These are phyloP conservation scores for Rhagonycha lutea DNA, from an alignment of 2,888 invertebrate species.

Conservation along the genomic window DNA sequence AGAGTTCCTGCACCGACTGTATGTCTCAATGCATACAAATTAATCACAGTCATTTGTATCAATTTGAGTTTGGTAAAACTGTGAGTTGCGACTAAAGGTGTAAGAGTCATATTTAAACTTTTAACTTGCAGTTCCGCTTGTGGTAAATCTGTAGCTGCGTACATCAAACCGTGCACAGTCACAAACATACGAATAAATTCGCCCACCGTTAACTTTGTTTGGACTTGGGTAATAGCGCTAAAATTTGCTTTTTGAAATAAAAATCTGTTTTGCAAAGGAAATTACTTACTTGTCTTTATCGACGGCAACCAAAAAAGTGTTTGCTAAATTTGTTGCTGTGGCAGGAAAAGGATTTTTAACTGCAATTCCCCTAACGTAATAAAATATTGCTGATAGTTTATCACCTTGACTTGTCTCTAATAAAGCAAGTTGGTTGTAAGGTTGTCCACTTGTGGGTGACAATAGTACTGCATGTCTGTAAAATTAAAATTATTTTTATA, in stretches of 20 bases:
- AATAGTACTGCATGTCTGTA: conserved; percentile 72
- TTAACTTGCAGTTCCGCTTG: conserved; percentile 66
- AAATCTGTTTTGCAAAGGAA: conserved; percentile 18
- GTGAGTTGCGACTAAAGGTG: conserved; percentile 77
- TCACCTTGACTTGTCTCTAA: conserved; percentile 81
- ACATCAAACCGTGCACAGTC: conserved; percentile 64
- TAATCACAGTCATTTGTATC: conserved; percentile 76
- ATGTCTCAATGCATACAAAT: conserved; percentile 72
- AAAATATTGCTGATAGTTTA: conserved; percentile 81
- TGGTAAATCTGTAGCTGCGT: conserved; percentile 60
- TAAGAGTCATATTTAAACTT: conserved; percentile 70
- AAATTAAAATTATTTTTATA: neutral
- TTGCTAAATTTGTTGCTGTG: conserved; percentile 77
- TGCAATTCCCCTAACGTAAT: conserved; percentile 81
- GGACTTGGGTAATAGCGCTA: conserved; percentile 56
- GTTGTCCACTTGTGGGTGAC: conserved; percentile 80
- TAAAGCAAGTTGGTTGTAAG: conserved; percentile 86
- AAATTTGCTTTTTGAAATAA: conserved; percentile 24
- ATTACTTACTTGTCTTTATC: conserved; percentile 54
- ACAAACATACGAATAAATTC: conserved; percentile 65
- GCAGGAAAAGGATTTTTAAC: conserved; percentile 86
- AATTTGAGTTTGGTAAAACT: conserved; percentile 76
- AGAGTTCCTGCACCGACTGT: conserved; percentile 58
- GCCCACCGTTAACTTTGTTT: conserved; percentile 63
- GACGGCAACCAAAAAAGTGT: conserved; percentile 66